phyloP scores from a whole-genome alignment of 2,113 vertebrate genomes.

The Plectropomus leopardus region DNA sequence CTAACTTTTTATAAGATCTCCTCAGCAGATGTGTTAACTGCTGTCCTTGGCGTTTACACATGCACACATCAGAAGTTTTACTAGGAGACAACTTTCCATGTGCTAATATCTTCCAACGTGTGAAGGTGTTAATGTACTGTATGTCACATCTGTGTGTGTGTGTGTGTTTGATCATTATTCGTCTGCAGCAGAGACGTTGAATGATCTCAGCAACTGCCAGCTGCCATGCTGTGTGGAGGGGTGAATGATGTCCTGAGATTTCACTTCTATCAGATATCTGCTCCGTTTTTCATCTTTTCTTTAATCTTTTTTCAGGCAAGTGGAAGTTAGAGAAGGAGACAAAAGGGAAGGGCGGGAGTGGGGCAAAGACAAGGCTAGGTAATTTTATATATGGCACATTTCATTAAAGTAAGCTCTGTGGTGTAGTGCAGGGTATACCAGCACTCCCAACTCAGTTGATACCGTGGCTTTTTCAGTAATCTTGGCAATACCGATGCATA shows the following conservation, averaged over 20 bases:
- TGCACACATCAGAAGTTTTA: slow-evolving; percentile 1
- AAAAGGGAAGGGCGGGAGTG: not conserved
- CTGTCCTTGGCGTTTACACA: not conserved
- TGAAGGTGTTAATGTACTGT: slow-evolving; percentile 10
- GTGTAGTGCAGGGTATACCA: no score
- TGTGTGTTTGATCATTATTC: slow-evolving; percentile 35
- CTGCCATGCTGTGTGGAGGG: slow-evolving; percentile 30
- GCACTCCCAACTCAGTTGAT: no score
- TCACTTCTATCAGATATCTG: slow-evolving; percentile 46
- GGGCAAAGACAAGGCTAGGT: not conserved
- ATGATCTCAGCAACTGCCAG: slow-evolving; percentile 38
- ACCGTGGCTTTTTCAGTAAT: no score
- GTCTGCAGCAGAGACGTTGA: slow-evolving; percentile 22
- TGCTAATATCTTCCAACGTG: slow-evolving; percentile 15
- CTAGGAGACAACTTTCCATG: not conserved
- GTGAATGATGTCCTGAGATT: slow-evolving; percentile 49
- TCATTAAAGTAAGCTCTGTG: not conserved
- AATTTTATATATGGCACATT: not conserved
- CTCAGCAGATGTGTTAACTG: slow-evolving; percentile 10
- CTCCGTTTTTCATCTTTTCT: slow-evolving; percentile 63
- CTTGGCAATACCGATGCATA: no score
- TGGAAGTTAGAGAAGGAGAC: slow-evolving; percentile 13
- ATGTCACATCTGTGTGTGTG: not conserved
- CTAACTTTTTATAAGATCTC: not conserved
- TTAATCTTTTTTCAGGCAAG: slow-evolving; percentile 20